Conservation (phyloP, 2,797 vertebrate genomes). For the Prunella strophiata region DNA sequence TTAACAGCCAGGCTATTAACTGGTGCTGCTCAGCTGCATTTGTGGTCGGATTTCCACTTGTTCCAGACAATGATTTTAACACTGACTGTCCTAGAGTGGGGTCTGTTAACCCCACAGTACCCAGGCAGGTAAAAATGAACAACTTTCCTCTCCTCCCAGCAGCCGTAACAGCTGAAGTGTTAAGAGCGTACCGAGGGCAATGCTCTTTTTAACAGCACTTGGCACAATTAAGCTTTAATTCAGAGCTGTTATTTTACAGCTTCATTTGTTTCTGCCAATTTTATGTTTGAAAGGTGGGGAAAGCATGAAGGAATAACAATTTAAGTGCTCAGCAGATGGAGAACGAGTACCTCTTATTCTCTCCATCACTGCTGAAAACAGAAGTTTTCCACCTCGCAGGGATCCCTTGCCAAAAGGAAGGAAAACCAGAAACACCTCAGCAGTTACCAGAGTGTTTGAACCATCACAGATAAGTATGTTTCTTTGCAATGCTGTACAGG, state of each 20-base stretch:
- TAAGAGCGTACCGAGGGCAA: slow-evolving; percentile 11
- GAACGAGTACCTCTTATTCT: slow-evolving; percentile 17
- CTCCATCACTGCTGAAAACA: background rate
- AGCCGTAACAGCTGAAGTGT: background rate
- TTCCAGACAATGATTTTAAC: background rate
- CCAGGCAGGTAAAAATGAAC: slow-evolving; percentile 24
- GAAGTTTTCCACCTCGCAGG: background rate
- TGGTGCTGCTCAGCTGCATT: background rate
- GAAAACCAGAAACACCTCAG: background rate
- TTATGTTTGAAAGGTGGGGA: slow-evolving; percentile 42
- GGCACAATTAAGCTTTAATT: slow-evolving; percentile 61
- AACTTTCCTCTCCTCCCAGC: background rate
- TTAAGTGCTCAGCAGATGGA: slow-evolving; percentile 54
- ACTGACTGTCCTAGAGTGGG: background rate
- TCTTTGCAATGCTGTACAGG: background rate
- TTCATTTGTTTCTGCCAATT: slow-evolving; percentile 60
- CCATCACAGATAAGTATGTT: background rate
- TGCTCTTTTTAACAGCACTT: slow-evolving; percentile 55
- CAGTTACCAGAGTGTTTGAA: background rate
- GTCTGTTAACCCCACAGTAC: background rate
- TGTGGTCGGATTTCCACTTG: background rate
- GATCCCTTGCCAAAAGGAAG: background rate
- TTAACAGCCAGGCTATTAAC: background rate
- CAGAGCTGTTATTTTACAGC: slow-evolving; percentile 50
- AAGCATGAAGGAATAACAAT: slow-evolving; percentile 39